These are phyloP conservation scores for Diarsia brunnea DNA, from an alignment of 2,888 invertebrate species.

Conservation along the genomic window DNA sequence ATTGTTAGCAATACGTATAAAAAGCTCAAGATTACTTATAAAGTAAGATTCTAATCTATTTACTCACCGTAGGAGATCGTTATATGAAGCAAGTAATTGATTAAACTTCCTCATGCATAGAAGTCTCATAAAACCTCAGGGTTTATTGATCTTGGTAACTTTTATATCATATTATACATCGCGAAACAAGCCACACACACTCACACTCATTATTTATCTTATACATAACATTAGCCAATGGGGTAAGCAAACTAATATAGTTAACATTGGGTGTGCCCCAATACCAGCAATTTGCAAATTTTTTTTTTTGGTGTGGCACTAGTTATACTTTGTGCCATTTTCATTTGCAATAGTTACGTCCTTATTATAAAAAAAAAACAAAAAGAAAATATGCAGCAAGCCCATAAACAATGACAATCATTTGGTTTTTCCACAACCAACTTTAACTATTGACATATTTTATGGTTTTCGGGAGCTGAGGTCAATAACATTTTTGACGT, in stretches of 20 bases:
- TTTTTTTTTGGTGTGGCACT: too few species aligned
- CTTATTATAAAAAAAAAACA: too few species aligned
- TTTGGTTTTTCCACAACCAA: background rate
- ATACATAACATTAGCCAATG: background rate
- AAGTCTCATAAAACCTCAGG: background rate
- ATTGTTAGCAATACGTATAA: background rate
- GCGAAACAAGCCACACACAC: background rate
- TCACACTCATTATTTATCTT: background rate
- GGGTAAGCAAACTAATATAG: background rate
- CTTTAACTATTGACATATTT: too few species aligned
- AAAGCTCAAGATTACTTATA: background rate
- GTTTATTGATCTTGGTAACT: slow-evolving; percentile 18
- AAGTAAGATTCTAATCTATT: background rate
- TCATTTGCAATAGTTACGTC: too few species aligned
- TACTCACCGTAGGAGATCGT: background rate
- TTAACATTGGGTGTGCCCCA: too few species aligned
- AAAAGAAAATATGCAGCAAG: too few species aligned
- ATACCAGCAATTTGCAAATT: background rate
- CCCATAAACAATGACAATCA: background rate
- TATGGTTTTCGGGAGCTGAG: background rate
- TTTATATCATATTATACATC: background rate
- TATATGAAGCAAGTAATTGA: background rate
- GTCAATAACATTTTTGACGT: background rate
- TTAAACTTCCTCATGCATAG: background rate
- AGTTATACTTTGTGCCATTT: too few species aligned